These are phyloP conservation scores for Thera britannica DNA, from an alignment of 2,888 invertebrate genomes.

Conservation along the genomic window DNA sequence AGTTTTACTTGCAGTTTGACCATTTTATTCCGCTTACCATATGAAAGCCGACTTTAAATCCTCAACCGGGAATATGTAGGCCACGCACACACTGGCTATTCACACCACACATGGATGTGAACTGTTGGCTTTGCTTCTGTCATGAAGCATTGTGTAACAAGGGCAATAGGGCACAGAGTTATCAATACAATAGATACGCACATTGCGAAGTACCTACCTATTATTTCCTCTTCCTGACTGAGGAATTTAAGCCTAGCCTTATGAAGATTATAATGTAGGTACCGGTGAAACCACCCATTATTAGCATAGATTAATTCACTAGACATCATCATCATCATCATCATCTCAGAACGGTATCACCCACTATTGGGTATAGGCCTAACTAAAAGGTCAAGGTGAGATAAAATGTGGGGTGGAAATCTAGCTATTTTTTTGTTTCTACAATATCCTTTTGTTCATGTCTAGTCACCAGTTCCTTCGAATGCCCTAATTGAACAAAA, in stretches of 20 bases:
- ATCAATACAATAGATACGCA: conserved; percentile 18
- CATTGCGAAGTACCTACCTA: neutral
- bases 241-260: neutral
- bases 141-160: conserved; percentile 12
- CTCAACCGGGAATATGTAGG: neutral
- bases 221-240: neutral
- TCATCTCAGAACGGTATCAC: no score
- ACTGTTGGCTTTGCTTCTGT: conserved; percentile 4
- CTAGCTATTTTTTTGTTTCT: no score
- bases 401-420: no score
- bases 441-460: no score
- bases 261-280: neutral
- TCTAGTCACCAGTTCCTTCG: no score
- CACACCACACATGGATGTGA: neutral
- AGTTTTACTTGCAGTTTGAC: neutral
- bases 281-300: no score
- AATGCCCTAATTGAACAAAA: no score
- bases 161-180: conserved; percentile 19
- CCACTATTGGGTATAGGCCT: no score
- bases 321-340: no score
- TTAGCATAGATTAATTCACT: no score
- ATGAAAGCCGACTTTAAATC: neutral
- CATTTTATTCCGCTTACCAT: neutral
- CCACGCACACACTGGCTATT: neutral
- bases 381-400: no score